Percentiles rank a stretch among this genome's conserved stretches.
These are phyloP conservation scores for Drosophila niveifrons DNA, from an alignment of 2,888 invertebrate genomes.

Conservation along the genomic window DNA sequence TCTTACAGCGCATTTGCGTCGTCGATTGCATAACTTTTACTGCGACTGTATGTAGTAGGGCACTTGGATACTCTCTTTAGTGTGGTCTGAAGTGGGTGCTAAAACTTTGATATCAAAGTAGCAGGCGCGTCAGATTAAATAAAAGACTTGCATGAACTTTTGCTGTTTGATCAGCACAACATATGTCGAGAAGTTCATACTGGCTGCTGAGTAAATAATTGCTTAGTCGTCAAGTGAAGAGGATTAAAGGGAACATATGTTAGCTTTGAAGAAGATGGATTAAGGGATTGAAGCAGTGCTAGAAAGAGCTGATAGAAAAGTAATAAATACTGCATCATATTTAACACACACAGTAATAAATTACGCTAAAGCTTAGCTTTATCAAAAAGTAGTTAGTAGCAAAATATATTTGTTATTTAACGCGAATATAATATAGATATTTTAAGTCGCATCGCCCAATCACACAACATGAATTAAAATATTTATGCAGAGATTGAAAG, in stretches of 20 bases:
- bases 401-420: no score
- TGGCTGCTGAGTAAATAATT: neutral
- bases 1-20: neutral
- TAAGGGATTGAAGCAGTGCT: no score
- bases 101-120: neutral
- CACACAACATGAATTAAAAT: no score
- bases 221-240: neutral
- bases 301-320: no score
- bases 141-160: neutral
- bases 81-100: neutral
- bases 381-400: no score
- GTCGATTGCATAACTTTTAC: slow-evolving; percentile 6
- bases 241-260: neutral
- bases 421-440: no score
- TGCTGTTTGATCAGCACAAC: neutral
- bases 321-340: no score
- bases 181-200: neutral
- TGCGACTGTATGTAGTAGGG: neutral
- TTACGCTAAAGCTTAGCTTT: no score
- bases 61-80: neutral
- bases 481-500: no score
- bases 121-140: neutral
- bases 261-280: neutral
- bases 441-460: no score
- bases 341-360: no score